Percentiles rank a stretch among this genome's conserved stretches.
phyloP scores from a whole-genome alignment of 1,140 invertebrate genomes.

The Matsumurasca onukii region DNA sequence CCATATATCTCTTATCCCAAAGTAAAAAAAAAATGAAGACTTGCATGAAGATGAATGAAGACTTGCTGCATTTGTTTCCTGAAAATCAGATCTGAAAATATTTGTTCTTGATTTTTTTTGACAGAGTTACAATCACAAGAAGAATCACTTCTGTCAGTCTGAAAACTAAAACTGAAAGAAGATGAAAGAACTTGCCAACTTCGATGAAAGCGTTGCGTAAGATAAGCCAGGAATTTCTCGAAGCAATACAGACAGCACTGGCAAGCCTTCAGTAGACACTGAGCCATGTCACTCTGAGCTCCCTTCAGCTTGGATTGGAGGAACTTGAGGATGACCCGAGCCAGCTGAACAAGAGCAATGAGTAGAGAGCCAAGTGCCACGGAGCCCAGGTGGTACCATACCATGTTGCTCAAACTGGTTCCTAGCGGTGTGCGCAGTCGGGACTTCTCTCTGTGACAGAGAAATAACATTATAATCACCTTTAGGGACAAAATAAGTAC shows the following conservation, averaged over 20 bases:
- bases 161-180: not conserved
- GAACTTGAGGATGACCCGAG: constrained; percentile 56
- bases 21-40: too few species aligned
- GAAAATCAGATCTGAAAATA: too few species aligned
- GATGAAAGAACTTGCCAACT: constrained; percentile 55
- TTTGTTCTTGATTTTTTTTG: too few species aligned
- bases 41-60: too few species aligned
- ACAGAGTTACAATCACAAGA: too few species aligned
- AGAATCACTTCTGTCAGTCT: too few species aligned
- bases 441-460: constrained; percentile 64
- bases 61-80: too few species aligned
- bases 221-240: constrained; percentile 69
- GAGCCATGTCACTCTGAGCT: constrained; percentile 48
- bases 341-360: constrained; percentile 67
- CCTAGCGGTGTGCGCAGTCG: constrained; percentile 58
- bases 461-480: too few species aligned
- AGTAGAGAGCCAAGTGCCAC: constrained; percentile 74
- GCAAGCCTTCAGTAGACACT: constrained; percentile 59
- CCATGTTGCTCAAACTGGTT: constrained; percentile 56
- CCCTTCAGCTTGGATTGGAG: constrained; percentile 48
- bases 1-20: too few species aligned
- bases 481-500: too few species aligned
- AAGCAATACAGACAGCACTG: constrained; percentile 73
- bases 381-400: constrained; percentile 73
- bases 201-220: constrained; percentile 81